Evolutionary conservation across 53 echinoderm and acorn worm species (phyloP).

Genomic region (Pentamera pediparva): DNA sequence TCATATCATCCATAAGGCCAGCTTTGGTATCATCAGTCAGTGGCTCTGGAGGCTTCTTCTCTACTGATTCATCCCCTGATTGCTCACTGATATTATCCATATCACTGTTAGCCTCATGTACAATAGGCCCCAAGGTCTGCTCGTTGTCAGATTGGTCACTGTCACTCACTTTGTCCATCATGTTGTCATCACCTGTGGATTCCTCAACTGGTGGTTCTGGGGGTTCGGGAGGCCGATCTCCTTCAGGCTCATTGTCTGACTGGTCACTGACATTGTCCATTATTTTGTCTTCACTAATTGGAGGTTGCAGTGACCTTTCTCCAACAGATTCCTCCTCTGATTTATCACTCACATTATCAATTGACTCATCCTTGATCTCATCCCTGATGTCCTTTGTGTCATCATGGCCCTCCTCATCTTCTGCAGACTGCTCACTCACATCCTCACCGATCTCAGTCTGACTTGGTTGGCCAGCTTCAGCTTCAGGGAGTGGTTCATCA

Average conservation of each 20-base stretch:
- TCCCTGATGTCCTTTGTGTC: constrained; percentile 32
- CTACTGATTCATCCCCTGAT: constrained; percentile 3
- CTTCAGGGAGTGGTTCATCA: background rate
- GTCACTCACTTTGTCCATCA: constrained; percentile 11
- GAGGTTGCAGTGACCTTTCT: too few relatives aligned
- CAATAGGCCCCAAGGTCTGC: too few relatives aligned
- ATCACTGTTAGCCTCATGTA: constrained; percentile 23
- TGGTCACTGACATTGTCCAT: too few relatives aligned
- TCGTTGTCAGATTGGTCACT: constrained; percentile 36
- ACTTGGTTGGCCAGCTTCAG: background rate
- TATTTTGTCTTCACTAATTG: too few relatives aligned
- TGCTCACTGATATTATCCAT: constrained; percentile 33
- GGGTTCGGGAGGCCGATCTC: constrained; percentile 3
- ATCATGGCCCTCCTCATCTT: constrained; percentile 2
- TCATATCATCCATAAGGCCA: background rate
- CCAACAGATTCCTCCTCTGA: too few relatives aligned
- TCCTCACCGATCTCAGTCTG: background rate
- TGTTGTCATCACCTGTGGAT: background rate
- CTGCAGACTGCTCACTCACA: background rate
- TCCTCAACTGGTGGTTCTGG: constrained; percentile 12
- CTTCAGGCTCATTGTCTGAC: background rate
- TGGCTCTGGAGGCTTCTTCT: background rate
- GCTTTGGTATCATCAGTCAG: background rate
- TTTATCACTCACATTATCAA: background rate
- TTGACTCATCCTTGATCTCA: constrained; percentile 7